phyloP scores from a whole-genome alignment of 2,888 invertebrate genomes.

The Melikaiella ostensackeni region DNA sequence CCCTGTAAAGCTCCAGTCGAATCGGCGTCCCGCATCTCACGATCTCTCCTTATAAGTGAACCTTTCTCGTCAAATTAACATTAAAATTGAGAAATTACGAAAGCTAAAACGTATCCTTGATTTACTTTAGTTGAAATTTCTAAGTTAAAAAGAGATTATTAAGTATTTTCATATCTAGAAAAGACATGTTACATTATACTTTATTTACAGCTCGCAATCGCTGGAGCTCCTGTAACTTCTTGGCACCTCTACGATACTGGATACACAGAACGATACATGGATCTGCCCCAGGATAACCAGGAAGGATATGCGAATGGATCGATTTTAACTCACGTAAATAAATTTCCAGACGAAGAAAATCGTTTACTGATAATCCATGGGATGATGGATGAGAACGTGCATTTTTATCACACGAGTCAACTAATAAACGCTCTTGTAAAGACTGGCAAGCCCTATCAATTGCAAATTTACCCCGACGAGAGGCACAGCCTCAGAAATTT shows the following conservation, averaged over 20 bases:
- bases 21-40: too few relatives aligned
- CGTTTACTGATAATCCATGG: constrained; percentile 97
- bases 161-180: neutral
- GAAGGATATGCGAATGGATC: constrained; percentile 91
- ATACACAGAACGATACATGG: constrained; percentile 99
- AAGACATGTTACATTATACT: neutral
- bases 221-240: constrained; percentile 98
- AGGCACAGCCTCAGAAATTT: constrained; percentile 96
- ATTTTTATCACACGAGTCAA: constrained; percentile 96
- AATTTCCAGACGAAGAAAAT: constrained; percentile 95
- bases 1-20: too few relatives aligned
- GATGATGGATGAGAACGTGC: constrained; percentile 98
- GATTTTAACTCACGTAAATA: constrained; percentile 89
- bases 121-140: too few relatives aligned
- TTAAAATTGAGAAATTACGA: too few relatives aligned
- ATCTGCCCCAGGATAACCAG: constrained; percentile 86
- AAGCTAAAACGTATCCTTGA: too few relatives aligned
- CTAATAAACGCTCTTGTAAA: constrained; percentile 93
- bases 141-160: too few relatives aligned
- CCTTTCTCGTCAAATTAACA: too few relatives aligned
- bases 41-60: too few relatives aligned
- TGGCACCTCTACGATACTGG: constrained; percentile 99
- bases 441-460: constrained; percentile 96
- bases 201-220: constrained; percentile 84
- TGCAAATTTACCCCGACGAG: constrained; percentile 97